Percentiles rank a stretch among this genome's conserved stretches.
These are phyloP conservation scores for Chloroceryle aenea DNA, from an alignment of 2,113 vertebrate genomes.

Conservation along the genomic window DNA sequence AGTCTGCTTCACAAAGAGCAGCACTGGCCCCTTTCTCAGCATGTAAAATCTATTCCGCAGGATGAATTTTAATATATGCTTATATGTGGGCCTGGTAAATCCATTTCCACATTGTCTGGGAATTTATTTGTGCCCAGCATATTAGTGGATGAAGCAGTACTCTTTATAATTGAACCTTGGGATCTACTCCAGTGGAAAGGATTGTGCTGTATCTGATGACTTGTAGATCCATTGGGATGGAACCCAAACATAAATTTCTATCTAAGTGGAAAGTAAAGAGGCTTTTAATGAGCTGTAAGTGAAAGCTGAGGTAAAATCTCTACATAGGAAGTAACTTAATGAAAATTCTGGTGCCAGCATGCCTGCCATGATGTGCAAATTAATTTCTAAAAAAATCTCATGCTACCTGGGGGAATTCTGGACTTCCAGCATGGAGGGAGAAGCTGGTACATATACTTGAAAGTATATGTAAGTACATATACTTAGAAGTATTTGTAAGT, in stretches of 20 bases:
- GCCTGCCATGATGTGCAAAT: neutral
- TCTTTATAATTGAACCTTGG: neutral
- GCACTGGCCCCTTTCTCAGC: neutral
- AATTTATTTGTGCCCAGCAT: neutral
- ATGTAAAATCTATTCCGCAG: neutral
- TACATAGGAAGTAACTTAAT: constrained; percentile 25
- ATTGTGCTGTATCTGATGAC: neutral
- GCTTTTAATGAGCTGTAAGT: constrained; percentile 40
- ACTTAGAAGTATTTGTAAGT: neutral
- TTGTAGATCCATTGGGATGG: constrained; percentile 4
- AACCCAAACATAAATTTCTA: constrained; percentile 19
- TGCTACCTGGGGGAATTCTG: neutral
- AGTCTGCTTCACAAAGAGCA: neutral
- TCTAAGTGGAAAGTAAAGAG: neutral
- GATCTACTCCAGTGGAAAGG: constrained; percentile 5
- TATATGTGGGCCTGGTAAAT: neutral
- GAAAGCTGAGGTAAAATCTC: constrained; percentile 18
- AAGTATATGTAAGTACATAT: too few relatives aligned
- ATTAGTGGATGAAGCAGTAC: neutral
- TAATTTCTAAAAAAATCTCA: constrained; percentile 19
- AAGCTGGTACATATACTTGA: too few relatives aligned
- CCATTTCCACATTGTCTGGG: neutral
- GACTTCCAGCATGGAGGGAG: constrained; percentile 1
- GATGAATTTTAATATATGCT: neutral
- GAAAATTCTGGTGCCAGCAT: constrained; percentile 31